Evolutionary conservation across 92 coral and sea anemone species (phyloP).

Genomic region (Galaxea fascicularis): DNA sequence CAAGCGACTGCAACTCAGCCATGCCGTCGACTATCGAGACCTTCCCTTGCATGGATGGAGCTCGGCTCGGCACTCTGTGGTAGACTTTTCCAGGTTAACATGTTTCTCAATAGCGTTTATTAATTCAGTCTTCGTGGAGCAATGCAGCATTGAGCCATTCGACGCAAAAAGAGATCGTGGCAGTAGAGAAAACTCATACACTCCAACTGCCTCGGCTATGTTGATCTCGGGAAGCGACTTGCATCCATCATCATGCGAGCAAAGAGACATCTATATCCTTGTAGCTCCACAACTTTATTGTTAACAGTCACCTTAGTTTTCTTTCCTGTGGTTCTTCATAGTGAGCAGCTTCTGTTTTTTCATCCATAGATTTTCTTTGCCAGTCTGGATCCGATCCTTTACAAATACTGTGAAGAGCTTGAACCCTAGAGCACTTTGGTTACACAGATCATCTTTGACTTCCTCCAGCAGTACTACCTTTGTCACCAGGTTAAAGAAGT

Average conservation of each 20-base stretch:
- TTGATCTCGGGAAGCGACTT: slow-evolving; percentile 41
- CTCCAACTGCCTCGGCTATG: slow-evolving; percentile 43
- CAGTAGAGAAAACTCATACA: slow-evolving; percentile 36
- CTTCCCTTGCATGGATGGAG: not conserved
- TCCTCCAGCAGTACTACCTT: slow-evolving; percentile 60
- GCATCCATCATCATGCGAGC: slow-evolving; percentile 44
- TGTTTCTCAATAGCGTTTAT: not conserved
- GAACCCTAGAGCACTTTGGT: slow-evolving; percentile 30
- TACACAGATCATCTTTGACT: slow-evolving; percentile 54
- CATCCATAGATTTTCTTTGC: slow-evolving; percentile 32
- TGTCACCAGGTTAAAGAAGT: slow-evolving; percentile 56
- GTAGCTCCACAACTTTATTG: slow-evolving; percentile 14
- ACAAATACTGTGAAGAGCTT: slow-evolving; percentile 44
- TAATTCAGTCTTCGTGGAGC: slow-evolving; percentile 25
- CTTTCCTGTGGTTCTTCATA: slow-evolving; percentile 5
- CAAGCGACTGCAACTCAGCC: not conserved
- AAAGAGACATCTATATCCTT: slow-evolving; percentile 31
- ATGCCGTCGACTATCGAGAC: not conserved
- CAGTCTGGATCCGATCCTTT: slow-evolving; percentile 44
- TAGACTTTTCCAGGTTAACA: not conserved
- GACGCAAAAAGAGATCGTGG: slow-evolving; percentile 50
- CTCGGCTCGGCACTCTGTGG: not conserved
- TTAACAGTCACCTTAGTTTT: not conserved
- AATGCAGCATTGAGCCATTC: slow-evolving; percentile 31
- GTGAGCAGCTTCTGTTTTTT: slow-evolving; percentile 52